A percentile compares a stretch with the other conserved stretches of the same genome.
Evolutionary conservation across 2,797 vertebrate genomes (phyloP).

Genomic region (Lagodon rhomboides): DNA sequence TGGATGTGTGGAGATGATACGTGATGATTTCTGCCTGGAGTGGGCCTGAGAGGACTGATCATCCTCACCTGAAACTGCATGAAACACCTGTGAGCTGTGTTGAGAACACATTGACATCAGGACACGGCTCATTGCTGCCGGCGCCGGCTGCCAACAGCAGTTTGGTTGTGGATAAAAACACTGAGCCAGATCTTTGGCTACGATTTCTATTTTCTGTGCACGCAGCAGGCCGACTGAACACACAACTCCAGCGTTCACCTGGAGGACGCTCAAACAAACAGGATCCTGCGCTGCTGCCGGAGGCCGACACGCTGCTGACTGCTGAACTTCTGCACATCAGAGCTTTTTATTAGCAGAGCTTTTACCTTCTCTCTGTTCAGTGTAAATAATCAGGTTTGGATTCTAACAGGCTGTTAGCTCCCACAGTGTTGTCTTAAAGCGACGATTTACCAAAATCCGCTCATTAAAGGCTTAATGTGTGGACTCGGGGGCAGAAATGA

Average conservation of each 20-base stretch:
- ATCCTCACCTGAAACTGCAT: not conserved
- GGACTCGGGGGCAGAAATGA: no score
- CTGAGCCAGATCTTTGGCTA: conserved; percentile 1
- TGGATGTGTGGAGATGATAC: conserved; percentile 21
- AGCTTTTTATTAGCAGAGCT: not conserved
- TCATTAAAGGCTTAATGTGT: no score
- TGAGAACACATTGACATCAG: conserved; percentile 19
- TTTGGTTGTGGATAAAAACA: conserved; percentile 6
- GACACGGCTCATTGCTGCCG: conserved; percentile 34
- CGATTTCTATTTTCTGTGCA: conserved; percentile 3
- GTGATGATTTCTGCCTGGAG: conserved; percentile 7
- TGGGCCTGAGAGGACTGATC: conserved; percentile 10
- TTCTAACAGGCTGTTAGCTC: not conserved
- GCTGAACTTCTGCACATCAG: not conserved
- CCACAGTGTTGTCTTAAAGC: not conserved
- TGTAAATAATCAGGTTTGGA: not conserved
- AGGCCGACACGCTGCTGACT: not conserved
- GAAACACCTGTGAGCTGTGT: conserved; percentile 35
- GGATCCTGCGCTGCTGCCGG: not conserved
- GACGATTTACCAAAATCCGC: not conserved
- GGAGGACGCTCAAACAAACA: conserved; percentile 19
- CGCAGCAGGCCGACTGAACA: conserved; percentile 19
- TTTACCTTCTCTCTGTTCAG: not conserved
- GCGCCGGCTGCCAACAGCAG: not conserved
- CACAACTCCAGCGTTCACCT: conserved; percentile 4